These are phyloP conservation scores for Rhyacophila evoluta DNA, from an alignment of 2,888 invertebrate species.

Conservation along the genomic window DNA sequence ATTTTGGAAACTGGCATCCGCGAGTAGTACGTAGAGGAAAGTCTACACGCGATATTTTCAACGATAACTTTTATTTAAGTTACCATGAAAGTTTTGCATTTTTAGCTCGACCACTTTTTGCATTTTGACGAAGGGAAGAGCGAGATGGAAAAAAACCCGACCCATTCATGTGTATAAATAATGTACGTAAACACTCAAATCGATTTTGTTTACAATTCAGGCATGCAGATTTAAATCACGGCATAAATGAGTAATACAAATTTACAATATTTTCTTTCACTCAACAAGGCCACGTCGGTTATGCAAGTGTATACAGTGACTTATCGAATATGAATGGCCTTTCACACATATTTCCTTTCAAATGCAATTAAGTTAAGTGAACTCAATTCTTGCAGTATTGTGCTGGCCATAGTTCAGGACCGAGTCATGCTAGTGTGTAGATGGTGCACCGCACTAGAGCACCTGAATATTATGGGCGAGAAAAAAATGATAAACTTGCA, in stretches of 20 bases:
- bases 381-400: no score
- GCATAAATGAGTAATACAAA: neutral
- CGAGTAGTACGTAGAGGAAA: neutral
- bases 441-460: no score
- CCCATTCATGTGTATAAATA: neutral
- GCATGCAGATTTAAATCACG: neutral
- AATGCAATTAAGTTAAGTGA: no score
- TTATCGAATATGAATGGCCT: no score
- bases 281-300: no score
- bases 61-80: neutral
- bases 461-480: no score
- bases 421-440: no score
- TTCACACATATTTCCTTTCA: no score
- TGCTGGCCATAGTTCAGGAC: no score
- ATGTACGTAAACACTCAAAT: neutral
- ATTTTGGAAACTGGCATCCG: neutral
- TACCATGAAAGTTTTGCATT: constrained; percentile 16
- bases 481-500: no score
- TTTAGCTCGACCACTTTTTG: constrained; percentile 8
- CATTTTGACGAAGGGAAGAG: neutral
- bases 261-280: no score
- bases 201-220: neutral
- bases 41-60: neutral
- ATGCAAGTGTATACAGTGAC: no score
- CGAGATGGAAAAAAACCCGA: neutral